A percentile compares a stretch with the other conserved stretches of the same genome.
Evolutionary conservation across 30 jellyfish, hydroid and myxozoan species (phyloP).

Genomic region (Aurelia sp.): DNA sequence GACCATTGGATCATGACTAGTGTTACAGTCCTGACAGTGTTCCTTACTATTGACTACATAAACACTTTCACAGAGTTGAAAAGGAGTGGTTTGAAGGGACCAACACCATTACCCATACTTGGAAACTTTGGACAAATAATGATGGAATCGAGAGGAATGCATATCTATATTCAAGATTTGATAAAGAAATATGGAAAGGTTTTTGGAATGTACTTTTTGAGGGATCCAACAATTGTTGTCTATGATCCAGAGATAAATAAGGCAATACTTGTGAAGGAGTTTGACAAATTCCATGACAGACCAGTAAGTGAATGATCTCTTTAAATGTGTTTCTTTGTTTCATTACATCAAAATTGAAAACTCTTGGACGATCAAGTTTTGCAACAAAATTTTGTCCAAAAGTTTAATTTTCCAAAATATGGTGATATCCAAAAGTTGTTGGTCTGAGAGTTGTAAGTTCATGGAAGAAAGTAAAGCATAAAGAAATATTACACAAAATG

Average conservation of each 20-base stretch:
- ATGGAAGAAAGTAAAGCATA: too few species aligned
- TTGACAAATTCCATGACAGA: conserved; percentile 69
- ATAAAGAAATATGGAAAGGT: conserved; percentile 48
- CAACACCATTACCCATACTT: background rate
- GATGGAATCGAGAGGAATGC: conserved; percentile 14
- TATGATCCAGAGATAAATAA: conserved; percentile 55
- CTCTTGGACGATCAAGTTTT: too few species aligned
- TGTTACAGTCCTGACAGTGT: background rate
- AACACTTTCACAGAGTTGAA: background rate
- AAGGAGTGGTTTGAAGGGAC: background rate
- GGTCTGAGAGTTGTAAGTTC: too few species aligned
- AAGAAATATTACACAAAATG: too few species aligned
- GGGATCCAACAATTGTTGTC: conserved; percentile 23
- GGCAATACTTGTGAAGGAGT: conserved; percentile 57
- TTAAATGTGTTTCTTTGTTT: background rate
- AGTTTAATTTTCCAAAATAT: too few species aligned
- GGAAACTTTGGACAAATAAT: background rate
- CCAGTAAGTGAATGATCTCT: conserved; percentile 23
- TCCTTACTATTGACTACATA: background rate
- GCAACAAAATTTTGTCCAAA: too few species aligned
- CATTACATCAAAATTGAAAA: background rate
- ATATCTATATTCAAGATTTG: background rate
- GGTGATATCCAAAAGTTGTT: too few species aligned
- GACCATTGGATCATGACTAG: background rate
- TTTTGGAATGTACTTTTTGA: conserved; percentile 30